Evolutionary conservation across 1,140 invertebrate genomes (phyloP).

Genomic region (Procambarus clarkii): DNA sequence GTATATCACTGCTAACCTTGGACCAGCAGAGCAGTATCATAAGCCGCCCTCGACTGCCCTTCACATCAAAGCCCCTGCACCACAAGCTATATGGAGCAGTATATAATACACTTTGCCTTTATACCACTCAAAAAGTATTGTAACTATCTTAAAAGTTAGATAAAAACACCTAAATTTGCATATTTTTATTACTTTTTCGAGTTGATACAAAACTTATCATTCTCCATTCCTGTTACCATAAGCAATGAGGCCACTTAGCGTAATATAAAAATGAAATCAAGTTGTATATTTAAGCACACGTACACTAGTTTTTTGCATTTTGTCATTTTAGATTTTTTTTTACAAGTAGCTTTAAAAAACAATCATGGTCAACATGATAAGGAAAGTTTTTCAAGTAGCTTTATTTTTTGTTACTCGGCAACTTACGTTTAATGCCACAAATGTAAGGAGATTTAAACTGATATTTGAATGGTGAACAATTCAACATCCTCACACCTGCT

Average conservation of each 20-base stretch:
- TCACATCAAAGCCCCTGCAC: too few species aligned
- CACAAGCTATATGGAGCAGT: too few species aligned
- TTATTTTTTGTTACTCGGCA: slow-evolving; percentile 62
- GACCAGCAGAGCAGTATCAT: too few species aligned
- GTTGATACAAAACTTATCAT: slow-evolving; percentile 66
- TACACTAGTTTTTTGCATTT: slow-evolving; percentile 68
- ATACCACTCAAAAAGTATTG: too few species aligned
- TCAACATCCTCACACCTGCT: slow-evolving; percentile 50
- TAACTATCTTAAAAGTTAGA: not conserved
- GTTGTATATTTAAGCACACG: slow-evolving; percentile 63
- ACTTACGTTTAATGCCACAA: slow-evolving; percentile 56
- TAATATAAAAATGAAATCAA: slow-evolving; percentile 52
- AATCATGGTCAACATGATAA: slow-evolving; percentile 65
- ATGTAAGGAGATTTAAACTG: slow-evolving; percentile 48
- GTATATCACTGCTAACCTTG: too few species aligned
- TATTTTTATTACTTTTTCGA: slow-evolving; percentile 69
- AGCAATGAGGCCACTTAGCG: slow-evolving; percentile 65
- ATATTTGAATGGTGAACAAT: slow-evolving; percentile 43
- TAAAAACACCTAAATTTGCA: slow-evolving; percentile 51
- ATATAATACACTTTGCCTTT: too few species aligned
- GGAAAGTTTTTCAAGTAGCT: slow-evolving; percentile 62
- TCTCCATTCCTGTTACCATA: slow-evolving; percentile 69
- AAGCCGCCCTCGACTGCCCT: too few species aligned
- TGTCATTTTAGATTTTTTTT: slow-evolving; percentile 63
- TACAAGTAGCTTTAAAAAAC: slow-evolving; percentile 45